Conservation (phyloP, 2,113 vertebrate genomes). For the Crotophaga sulcirostris region DNA sequence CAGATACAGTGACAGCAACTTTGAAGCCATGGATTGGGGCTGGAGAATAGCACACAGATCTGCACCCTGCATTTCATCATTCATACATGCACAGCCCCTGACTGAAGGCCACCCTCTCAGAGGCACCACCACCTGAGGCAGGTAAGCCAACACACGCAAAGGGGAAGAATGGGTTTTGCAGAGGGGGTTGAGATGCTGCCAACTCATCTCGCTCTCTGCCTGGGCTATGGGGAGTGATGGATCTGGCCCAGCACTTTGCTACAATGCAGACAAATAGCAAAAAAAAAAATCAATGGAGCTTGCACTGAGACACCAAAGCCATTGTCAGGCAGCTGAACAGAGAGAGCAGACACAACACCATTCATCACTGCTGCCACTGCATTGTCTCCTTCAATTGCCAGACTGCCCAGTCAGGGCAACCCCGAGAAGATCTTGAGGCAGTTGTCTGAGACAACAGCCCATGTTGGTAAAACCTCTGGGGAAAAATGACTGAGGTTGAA, state of each 20-base stretch:
- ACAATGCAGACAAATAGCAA: not conserved
- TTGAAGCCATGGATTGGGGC: rapidly evolving
- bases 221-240: not conserved
- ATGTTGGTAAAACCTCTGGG: rapidly evolving
- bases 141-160: rapidly evolving
- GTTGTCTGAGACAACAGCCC: not conserved
- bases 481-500: not conserved
- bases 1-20: not conserved
- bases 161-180: not conserved
- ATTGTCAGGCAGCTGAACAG: not conserved
- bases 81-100: rapidly evolving
- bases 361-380: not conserved
- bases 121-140: not conserved
- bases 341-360: not conserved
- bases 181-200: not conserved
- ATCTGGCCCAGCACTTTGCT: not conserved
- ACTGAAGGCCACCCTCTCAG: not conserved
- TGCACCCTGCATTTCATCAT: not conserved
- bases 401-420: rapidly evolving
- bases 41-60: not conserved
- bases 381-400: rapidly evolving
- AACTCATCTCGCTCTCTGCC: not conserved
- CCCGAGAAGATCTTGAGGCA: not conserved
- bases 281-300: conserved; percentile 25
- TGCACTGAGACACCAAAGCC: not conserved